phyloP scores from a whole-genome alignment of 1,140 invertebrate species.

The Theocolax elegans region DNA sequence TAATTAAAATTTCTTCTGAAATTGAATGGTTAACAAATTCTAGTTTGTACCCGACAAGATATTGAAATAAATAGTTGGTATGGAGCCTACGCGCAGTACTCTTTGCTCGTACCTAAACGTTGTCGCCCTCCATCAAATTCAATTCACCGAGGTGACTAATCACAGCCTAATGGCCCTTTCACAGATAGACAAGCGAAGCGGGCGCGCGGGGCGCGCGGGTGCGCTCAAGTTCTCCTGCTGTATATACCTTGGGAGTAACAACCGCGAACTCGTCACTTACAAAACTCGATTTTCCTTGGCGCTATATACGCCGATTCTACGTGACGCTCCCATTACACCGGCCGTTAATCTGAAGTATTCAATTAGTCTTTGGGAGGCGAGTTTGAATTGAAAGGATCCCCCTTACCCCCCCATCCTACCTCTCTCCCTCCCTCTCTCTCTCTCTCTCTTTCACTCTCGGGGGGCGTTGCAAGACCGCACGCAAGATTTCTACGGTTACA shows the following conservation, averaged over 20 bases:
- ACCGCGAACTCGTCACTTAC: neutral
- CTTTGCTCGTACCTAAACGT: no score
- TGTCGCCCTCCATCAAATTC: neutral
- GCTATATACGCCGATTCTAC: no score
- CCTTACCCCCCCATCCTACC: no score
- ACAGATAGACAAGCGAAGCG: neutral
- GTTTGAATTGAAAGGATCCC: constrained; percentile 24
- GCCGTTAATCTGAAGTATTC: constrained; percentile 30
- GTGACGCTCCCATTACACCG: neutral
- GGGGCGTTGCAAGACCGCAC: neutral
- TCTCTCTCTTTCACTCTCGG: neutral
- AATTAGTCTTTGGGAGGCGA: constrained; percentile 15
- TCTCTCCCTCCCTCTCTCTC: no score
- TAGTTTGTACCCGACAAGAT: no score
- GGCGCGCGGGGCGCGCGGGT: neutral
- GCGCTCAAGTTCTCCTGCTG: no score
- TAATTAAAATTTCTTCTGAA: no score
- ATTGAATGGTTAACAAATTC: no score
- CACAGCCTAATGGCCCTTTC: neutral
- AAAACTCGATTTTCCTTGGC: constrained; percentile 9
- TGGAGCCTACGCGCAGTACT: no score
- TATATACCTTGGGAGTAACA: no score
- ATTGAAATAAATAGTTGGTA: no score
- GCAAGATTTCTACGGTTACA: constrained; percentile 22
- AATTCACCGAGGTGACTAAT: neutral